These are phyloP conservation scores for Scaptodrosophila latifasciaeformis DNA, from an alignment of 2,888 invertebrate species.

Conservation along the genomic window DNA sequence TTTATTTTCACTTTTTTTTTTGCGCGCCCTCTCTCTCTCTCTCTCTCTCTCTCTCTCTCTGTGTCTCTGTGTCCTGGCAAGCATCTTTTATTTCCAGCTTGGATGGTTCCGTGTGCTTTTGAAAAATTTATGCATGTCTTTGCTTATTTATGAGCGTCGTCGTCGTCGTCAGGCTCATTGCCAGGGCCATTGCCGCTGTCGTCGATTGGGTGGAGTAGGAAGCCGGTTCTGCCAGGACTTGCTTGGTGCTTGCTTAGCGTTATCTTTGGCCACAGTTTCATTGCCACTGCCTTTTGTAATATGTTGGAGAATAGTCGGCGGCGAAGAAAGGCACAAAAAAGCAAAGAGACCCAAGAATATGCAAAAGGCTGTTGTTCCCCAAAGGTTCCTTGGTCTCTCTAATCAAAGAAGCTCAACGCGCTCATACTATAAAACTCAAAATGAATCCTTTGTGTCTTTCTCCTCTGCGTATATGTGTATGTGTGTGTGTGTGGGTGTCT, in stretches of 20 bases:
- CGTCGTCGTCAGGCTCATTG: slow-evolving; percentile 25
- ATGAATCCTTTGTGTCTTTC: slow-evolving; percentile 69
- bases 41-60: slow-evolving; percentile 6
- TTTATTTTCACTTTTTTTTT: slow-evolving; percentile 1
- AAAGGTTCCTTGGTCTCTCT: slow-evolving; percentile 65
- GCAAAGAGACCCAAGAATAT: slow-evolving; percentile 7
- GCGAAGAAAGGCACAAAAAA: slow-evolving; percentile 13
- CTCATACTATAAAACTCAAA: slow-evolving; percentile 26
- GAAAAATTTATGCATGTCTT: slow-evolving; percentile 67
- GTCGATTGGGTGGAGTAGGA: slow-evolving; percentile 5
- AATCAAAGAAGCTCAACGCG: slow-evolving; percentile 62
- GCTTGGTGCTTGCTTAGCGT: slow-evolving; percentile 34
- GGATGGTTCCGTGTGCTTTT: slow-evolving; percentile 45
- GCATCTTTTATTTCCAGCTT: slow-evolving; percentile 6
- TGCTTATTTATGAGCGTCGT: slow-evolving; percentile 69
- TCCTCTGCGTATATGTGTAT: too few relatives aligned
- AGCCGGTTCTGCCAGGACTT: too few relatives aligned
- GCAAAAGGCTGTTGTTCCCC: slow-evolving; percentile 30
- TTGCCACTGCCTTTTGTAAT: slow-evolving; percentile 56
- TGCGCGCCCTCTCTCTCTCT: background rate
- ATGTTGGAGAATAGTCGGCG: slow-evolving; percentile 35
- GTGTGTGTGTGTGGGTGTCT: slow-evolving; percentile 1
- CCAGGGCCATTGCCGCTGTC: slow-evolving; percentile 26
- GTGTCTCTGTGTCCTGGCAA: too few relatives aligned
- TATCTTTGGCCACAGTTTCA: slow-evolving; percentile 69